Base-by-base conservation (phyloP, 2,888 invertebrate genomes). In the Drosophila kuntzei region DNA sequence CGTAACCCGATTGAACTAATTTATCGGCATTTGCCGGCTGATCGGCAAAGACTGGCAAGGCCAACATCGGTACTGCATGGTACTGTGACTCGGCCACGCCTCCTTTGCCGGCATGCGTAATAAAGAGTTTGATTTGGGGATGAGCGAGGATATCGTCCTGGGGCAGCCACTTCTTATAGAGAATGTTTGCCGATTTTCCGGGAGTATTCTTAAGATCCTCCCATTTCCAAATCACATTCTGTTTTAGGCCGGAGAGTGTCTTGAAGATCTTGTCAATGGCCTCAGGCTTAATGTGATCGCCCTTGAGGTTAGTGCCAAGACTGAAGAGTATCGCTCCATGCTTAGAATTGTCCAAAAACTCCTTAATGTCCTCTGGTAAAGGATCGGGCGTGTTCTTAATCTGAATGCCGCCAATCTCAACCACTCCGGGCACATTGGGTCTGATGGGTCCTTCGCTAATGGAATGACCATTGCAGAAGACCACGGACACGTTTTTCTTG, bases 161-260 rank as follows among this genome's bases (percentile, higher is more conserved):
- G 0, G 96, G 95, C 34, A 95, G 84, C 96, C 96, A 96, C 72
- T 94, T 94, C 62, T 87, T 83, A 29, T 92, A 90, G 11, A 92
- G 86, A 0, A 94, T 93, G 67, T 94, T 93, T 0, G 82, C 41
- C 0, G 93, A 90, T 8, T 91, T 88, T 3, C 91, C 91, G 0
- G 90, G 90, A 0, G 94, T 81, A 3, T 91, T 90, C 14, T 94
- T 93, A 0, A 94, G 93, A 27, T 87, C 86, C 71, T 95, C 95
- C 94, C 95, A 95, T 91, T 95, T 95, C 95, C 95, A 95, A 12
- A 96, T 81, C 0, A 96, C 94, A 2, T 93, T 94, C 69, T 95
- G 94, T 70, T 95, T 94, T 0, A 95, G 79, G 62, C 92, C 93
- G 1, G 93, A 91, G 49, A 96, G 94, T 2, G 93, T 93, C 53